Evolutionary conservation across 2,888 invertebrate species (phyloP).

Genomic region (Drosophila borborema): DNA sequence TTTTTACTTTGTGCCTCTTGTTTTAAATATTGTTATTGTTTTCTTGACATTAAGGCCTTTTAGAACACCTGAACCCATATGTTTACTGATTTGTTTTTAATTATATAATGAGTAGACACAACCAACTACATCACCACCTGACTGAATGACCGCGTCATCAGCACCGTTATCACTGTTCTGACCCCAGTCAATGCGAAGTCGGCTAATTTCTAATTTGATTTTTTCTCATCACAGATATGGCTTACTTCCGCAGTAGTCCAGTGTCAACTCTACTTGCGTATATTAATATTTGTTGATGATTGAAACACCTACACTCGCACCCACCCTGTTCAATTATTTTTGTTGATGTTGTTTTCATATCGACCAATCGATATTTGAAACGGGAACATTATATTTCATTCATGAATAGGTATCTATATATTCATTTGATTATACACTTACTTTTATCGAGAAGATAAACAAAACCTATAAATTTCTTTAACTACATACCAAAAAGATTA

Average conservation of each 20-base stretch:
- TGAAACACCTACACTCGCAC: conserved; percentile 27
- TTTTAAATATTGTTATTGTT: conserved; percentile 35
- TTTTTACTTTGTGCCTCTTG: conserved; percentile 17
- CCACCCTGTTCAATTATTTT: conserved; percentile 48
- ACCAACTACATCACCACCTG: conserved; percentile 44
- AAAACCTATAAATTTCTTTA: background rate
- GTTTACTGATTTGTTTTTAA: conserved; percentile 47
- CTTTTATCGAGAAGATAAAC: too few relatives aligned
- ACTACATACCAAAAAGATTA: background rate
- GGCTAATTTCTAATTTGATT: conserved; percentile 13
- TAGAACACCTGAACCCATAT: conserved; percentile 42
- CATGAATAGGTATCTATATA: background rate
- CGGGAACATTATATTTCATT: background rate
- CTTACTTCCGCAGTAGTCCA: conserved; percentile 43
- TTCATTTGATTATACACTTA: background rate
- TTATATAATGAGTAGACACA: conserved; percentile 68
- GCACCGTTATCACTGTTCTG: conserved; percentile 25
- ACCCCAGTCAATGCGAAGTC: conserved; percentile 14
- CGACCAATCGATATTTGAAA: conserved; percentile 32
- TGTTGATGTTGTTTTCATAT: conserved; percentile 44
- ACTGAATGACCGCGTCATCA: conserved; percentile 48
- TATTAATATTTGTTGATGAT: conserved; percentile 55
- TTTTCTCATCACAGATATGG: conserved; percentile 26
- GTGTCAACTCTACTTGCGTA: conserved; percentile 27
- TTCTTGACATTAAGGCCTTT: conserved; percentile 15